phyloP scores from a whole-genome alignment of 2,113 vertebrate species.

The Stegostoma tigrinum region DNA sequence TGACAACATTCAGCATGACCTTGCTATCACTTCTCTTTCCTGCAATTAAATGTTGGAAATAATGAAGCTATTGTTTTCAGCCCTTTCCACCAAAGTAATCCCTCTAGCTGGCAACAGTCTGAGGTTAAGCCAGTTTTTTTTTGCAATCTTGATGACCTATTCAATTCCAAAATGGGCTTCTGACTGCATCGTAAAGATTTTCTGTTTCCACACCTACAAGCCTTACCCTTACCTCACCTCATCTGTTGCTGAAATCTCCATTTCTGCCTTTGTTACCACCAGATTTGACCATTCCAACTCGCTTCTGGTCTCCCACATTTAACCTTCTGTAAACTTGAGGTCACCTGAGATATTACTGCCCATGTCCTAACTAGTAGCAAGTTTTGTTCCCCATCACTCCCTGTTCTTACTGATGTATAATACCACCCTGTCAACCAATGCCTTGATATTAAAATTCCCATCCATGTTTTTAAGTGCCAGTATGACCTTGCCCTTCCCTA shows the following conservation, averaged over 20 bases:
- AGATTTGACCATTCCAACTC: neutral
- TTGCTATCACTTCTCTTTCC: neutral
- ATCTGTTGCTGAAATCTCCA: neutral
- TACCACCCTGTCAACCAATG: neutral
- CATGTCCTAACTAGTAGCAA: neutral
- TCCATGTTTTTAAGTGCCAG: neutral
- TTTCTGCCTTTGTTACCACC: neutral
- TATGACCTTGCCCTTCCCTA: neutral
- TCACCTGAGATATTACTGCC: neutral
- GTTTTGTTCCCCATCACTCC: neutral
- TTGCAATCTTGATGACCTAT: neutral
- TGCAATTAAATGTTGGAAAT: neutral
- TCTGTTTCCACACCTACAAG: neutral
- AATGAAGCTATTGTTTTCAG: no score
- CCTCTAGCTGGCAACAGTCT: neutral
- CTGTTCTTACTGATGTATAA: neutral
- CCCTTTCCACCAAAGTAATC: neutral
- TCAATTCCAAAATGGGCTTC: neutral
- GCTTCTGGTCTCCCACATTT: neutral
- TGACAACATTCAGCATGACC: neutral
- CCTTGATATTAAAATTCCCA: neutral
- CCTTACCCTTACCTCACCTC: neutral
- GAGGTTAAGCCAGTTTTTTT: neutral
- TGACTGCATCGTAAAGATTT: neutral
- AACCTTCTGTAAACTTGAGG: neutral